These are phyloP conservation scores for Ifrita kowaldi DNA, from an alignment of 2,113 vertebrate genomes.

Conservation along the genomic window DNA sequence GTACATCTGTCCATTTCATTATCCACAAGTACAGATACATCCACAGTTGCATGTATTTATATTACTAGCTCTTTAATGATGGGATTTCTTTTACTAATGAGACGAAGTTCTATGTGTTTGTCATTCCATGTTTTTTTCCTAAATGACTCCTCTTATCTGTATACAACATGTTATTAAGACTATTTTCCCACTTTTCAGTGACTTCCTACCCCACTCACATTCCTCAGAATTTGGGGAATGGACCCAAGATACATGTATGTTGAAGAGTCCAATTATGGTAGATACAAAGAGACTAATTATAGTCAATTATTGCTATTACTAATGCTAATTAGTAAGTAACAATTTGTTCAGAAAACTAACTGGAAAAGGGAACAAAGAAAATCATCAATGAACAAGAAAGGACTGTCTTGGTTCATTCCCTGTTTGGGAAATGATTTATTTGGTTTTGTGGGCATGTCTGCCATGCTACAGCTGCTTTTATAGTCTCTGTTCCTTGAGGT, in stretches of 20 bases:
- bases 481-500: not conserved
- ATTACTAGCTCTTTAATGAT: not conserved
- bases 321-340: not conserved
- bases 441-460: not conserved
- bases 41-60: not conserved
- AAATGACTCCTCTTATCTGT: not conserved
- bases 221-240: not conserved
- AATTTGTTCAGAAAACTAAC: slow-evolving; percentile 3
- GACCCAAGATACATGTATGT: not conserved
- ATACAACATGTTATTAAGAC: not conserved
- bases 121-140: not conserved
- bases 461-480: not conserved
- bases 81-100: not conserved
- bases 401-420: not conserved
- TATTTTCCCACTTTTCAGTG: not conserved
- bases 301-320: not conserved
- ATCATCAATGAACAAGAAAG: not conserved
- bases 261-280: not conserved
- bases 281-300: not conserved
- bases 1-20: not conserved
- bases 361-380: slow-evolving; percentile 31
- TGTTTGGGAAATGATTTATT: not conserved
- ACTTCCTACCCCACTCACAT: not conserved
- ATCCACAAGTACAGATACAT: not conserved
- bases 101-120: not conserved